Evolutionary conservation across 2,888 invertebrate species (phyloP).

Genomic region (Eurois occulta): DNA sequence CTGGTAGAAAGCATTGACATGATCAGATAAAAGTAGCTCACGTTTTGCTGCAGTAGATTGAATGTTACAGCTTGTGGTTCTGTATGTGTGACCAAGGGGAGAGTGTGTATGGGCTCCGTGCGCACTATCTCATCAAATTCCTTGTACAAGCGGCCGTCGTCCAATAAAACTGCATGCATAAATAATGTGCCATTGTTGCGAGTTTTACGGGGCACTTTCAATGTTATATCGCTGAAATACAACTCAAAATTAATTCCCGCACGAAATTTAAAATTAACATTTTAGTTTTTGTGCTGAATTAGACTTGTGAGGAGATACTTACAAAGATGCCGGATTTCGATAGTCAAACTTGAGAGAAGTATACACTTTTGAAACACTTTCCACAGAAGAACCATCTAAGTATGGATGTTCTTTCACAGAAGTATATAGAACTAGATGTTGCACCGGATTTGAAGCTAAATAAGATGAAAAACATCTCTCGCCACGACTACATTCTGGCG

Average conservation of each 20-base stretch:
- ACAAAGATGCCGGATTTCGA: slow-evolving; percentile 84
- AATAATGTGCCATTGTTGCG: slow-evolving; percentile 96
- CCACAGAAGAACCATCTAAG: slow-evolving; percentile 83
- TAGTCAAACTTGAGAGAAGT: slow-evolving; percentile 92
- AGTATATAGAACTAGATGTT: slow-evolving; percentile 93
- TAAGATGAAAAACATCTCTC: slow-evolving; percentile 93
- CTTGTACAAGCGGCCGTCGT: slow-evolving; percentile 86
- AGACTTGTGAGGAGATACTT: slow-evolving; percentile 62
- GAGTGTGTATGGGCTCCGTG: slow-evolving; percentile 91
- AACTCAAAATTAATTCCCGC: slow-evolving; percentile 12
- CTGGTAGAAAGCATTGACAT: not conserved
- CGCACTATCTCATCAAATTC: slow-evolving; percentile 91
- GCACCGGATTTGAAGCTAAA: slow-evolving; percentile 92
- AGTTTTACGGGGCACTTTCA: slow-evolving; percentile 94
- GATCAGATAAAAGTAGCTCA: slow-evolving; percentile 64
- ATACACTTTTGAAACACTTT: slow-evolving; percentile 90
- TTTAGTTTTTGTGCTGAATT: not conserved
- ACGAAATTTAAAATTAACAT: not conserved
- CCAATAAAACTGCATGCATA: slow-evolving; percentile 93
- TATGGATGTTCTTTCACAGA: slow-evolving; percentile 91
- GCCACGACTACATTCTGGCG: slow-evolving; percentile 92
- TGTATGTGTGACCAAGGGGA: slow-evolving; percentile 93
- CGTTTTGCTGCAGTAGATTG: slow-evolving; percentile 91
- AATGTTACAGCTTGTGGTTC: slow-evolving; percentile 94
- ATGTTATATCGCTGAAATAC: slow-evolving; percentile 90